Base-by-base conservation (phyloP, 2,888 invertebrate species). In the Drosophila dives region DNA sequence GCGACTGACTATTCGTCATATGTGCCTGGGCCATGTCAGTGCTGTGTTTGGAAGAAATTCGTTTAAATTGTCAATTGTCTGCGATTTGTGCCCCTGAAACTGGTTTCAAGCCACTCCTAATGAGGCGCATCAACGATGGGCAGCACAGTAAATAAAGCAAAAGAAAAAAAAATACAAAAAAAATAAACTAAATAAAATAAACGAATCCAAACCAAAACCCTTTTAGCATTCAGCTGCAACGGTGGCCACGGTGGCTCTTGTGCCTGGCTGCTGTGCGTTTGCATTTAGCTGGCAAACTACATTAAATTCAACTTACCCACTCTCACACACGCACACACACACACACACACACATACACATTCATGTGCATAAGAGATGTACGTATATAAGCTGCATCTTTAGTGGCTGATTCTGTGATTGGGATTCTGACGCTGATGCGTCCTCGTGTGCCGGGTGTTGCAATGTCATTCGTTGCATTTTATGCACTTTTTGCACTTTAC, bases 41-140 rank as follows among this genome's bases (percentile, higher is more conserved):
- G 81, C 56, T 77, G 86, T 77, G 83, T 86, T 86, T 83, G 86
- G 87, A 86, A 83, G 86, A 86, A 86, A 86, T 89, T 88, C 85
- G 89, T 86, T 86, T 88, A 86, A 85, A 89, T 89, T 85, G 88
- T 85, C 90, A 85, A 85, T 85, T 85, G 86, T 85, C 86, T 89
- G 87, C 74, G 77, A 75, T 72, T 68, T 61, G 80, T 75, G 79
- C 72, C 72, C 71, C 77, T 65, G 45, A 67, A 84, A 85, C 85
- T 80, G 90, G 85, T 87, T 85, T 85, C 62, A 83, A 76, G 87
- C 82, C 85, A 85, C 83, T 89, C 89, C 89, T 85, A 85, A 85
- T 85, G 85, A 85, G 84, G 86, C 72, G 74, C 90, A 85, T 85
- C 80, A 87, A 76, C 73, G 65, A 62, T 51, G 56, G 66, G 65